These are phyloP conservation scores for Polietes domitor DNA, from an alignment of 2,888 invertebrate genomes.

Conservation along the genomic window DNA sequence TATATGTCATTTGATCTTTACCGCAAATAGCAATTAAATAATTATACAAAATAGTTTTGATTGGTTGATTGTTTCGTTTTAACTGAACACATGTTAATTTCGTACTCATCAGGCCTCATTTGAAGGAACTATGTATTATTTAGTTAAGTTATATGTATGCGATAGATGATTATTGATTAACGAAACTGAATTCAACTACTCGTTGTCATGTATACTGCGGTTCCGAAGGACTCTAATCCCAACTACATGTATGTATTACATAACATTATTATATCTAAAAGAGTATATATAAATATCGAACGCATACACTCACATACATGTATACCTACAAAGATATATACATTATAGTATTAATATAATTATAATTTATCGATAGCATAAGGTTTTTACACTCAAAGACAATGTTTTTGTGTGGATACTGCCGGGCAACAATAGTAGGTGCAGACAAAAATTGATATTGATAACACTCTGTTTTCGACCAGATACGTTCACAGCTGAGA, in stretches of 20 bases:
- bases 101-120: background rate
- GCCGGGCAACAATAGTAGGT: background rate
- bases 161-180: background rate
- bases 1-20: background rate
- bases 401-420: background rate
- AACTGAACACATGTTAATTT: background rate
- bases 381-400: background rate
- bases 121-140: background rate
- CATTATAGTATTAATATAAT: background rate
- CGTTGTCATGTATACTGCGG: background rate
- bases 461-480: too few species aligned
- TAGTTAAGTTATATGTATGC: slow-evolving; percentile 2
- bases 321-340: background rate
- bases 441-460: too few species aligned
- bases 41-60: slow-evolving; percentile 51
- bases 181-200: background rate
- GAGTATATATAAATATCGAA: background rate
- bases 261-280: slow-evolving; percentile 1
- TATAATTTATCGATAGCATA: background rate
- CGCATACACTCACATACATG: background rate
- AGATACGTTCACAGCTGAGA: too few species aligned
- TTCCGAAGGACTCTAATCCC: slow-evolving; percentile 30
- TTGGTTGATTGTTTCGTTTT: slow-evolving; percentile 48
- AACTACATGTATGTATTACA: slow-evolving; percentile 23
- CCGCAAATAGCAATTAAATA: background rate